Base-by-base conservation (phyloP, 2,797 vertebrate species). In the Peromyscus eremicus region DNA sequence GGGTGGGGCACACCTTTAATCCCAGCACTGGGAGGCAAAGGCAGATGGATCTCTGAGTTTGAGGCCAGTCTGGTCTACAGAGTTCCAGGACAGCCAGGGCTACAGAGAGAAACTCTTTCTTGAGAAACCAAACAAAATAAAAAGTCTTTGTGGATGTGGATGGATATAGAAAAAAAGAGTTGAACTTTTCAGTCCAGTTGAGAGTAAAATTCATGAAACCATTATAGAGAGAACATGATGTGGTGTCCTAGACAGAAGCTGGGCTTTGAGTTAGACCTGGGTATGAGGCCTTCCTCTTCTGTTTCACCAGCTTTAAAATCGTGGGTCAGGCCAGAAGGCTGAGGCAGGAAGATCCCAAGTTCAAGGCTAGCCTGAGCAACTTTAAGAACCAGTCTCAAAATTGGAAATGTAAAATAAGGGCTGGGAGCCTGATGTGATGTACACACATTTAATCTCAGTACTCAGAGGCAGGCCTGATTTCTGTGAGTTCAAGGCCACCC, bases 241-340 rank as follows among this genome's bases (percentile, higher is more conserved):
- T 43, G 43, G 52, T 71, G 2, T 64, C 37, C 23, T 32, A 40
- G 40, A 43, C 46, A 57, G 57, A 60, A 60, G 19, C 57, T 21
- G 81, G 88, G 34, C 60, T 95, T 94, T 84, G 77, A 89, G 68
- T 34, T 37, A 19, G 60, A 62, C 32, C 43, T 91, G 77, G 32
- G 29, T 57, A 13, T 81, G 77, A 94, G 71, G 32, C 62, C 76
- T 87, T 70, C 21, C 8, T 34, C 68, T 75, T 70, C 75, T 57
- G 0, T 52, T 57, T 77, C 8, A 64, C 0, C 87, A 68, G 43
- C 37, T 57, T 49, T 34, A 9, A 55, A 76, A 55, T 79, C 34
- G 46, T 76, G 43, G 70, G 27, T 70, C 27, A 23, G 76, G n/a
- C 3, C 9, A 60, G 52, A 52, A 19, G 8, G 21, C 73, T 17